phyloP scores from a whole-genome alignment of 2,888 invertebrate genomes.

The Thyatira batis region DNA sequence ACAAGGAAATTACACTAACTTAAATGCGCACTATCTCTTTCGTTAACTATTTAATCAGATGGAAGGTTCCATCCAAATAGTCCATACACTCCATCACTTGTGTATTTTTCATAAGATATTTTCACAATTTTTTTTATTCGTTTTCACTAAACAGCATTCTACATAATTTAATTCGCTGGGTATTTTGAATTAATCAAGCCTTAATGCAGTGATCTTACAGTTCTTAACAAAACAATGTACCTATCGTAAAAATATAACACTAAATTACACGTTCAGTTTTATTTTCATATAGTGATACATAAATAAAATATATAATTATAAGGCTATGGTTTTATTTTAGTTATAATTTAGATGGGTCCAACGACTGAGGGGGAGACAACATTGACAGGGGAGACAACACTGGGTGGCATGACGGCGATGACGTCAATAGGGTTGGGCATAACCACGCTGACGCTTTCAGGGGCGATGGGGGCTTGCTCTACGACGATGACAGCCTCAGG shows the following conservation, averaged over 20 bases:
- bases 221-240: background rate
- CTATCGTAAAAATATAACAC: background rate
- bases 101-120: too few relatives aligned
- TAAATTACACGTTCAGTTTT: background rate
- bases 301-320: background rate
- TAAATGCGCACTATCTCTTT: too few relatives aligned
- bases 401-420: slow-evolving; percentile 23
- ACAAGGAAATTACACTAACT: too few relatives aligned
- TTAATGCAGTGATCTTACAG: too few relatives aligned
- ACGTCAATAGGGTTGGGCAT: slow-evolving; percentile 28
- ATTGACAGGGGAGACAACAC: slow-evolving; percentile 14
- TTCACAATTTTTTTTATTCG: too few relatives aligned
- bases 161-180: too few relatives aligned
- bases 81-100: too few relatives aligned
- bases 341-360: slow-evolving; percentile 6
- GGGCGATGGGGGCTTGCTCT: slow-evolving; percentile 3
- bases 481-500: slow-evolving; percentile 3
- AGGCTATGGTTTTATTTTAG: background rate
- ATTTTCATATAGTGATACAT: background rate
- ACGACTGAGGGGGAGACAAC: slow-evolving; percentile 11
- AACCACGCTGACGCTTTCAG: slow-evolving; percentile 9
- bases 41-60: too few relatives aligned
- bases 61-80: too few relatives aligned
- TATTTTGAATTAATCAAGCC: too few relatives aligned
- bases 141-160: too few relatives aligned